Percentiles rank a stretch among this genome's conserved stretches.
phyloP scores from a whole-genome alignment of 2,797 vertebrate genomes.

The Rhynchonycteris naso region DNA sequence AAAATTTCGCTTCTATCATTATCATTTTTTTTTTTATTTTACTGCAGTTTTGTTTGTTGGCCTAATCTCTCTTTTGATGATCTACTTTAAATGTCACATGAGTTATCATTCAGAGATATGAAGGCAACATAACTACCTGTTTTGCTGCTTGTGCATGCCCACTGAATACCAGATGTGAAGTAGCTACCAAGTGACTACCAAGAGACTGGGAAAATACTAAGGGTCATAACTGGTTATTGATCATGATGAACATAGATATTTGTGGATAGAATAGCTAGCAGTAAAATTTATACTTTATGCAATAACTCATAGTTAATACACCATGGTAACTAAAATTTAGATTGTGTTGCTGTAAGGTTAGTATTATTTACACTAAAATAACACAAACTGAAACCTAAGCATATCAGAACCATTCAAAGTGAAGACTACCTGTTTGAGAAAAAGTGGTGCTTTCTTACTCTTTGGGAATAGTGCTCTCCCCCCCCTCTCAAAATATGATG shows the following conservation, averaged over 20 bases:
- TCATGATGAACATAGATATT: not conserved
- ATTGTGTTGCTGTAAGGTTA: not conserved
- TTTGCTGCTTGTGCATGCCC: not conserved
- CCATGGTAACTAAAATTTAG: not conserved
- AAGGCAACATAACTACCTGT: not conserved
- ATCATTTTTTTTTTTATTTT: not conserved
- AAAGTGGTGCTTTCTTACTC: not conserved
- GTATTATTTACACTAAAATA: not conserved
- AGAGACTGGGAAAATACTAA: not conserved
- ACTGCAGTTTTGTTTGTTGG: not conserved
- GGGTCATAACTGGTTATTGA: not conserved
- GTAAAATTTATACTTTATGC: not conserved
- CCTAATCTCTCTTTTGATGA: not conserved
- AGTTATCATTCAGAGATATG: not conserved
- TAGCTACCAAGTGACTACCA: not conserved
- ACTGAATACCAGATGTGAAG: not conserved
- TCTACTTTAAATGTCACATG: not conserved
- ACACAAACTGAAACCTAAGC: not conserved
- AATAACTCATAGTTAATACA: not conserved
- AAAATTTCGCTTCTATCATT: not conserved
- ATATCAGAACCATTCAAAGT: not conserved
- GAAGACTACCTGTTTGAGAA: not conserved
- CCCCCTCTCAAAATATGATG: not conserved
- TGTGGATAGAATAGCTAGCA: not conserved
- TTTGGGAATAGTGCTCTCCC: not conserved